Evolutionary conservation across 2,797 vertebrate genomes (phyloP).

Genomic region (Poecilia picta): DNA sequence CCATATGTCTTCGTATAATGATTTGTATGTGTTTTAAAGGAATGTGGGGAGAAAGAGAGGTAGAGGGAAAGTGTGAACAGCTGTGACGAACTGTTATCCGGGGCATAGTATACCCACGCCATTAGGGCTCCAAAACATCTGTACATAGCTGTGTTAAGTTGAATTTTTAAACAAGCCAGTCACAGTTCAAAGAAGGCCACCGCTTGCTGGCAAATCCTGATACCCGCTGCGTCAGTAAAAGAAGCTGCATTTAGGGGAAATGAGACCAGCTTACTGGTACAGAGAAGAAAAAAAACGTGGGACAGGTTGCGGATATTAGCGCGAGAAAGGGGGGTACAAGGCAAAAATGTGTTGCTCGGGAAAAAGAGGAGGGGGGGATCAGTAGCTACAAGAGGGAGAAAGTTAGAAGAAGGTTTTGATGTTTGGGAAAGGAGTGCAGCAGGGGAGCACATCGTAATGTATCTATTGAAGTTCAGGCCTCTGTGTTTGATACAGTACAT

Average conservation of each 20-base stretch:
- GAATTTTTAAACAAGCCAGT: slow-evolving; percentile 44
- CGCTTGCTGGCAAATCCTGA: slow-evolving; percentile 46
- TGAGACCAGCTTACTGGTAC: slow-evolving; percentile 48
- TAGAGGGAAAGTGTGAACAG: slow-evolving; percentile 73
- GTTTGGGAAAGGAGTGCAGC: slow-evolving; percentile 64
- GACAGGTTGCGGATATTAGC: slow-evolving; percentile 51
- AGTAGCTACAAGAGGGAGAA: slow-evolving; percentile 72
- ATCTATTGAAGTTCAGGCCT: slow-evolving; percentile 76
- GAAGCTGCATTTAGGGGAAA: slow-evolving; percentile 55
- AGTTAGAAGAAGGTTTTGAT: slow-evolving; percentile 70
- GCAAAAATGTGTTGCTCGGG: slow-evolving; percentile 39
- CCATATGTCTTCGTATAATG: slow-evolving; percentile 54
- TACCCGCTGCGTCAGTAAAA: slow-evolving; percentile 72
- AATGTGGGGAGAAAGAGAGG: slow-evolving; percentile 32
- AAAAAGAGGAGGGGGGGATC: slow-evolving; percentile 19
- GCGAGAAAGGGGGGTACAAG: slow-evolving; percentile 36
- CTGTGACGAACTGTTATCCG: slow-evolving; percentile 71
- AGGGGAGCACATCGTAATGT: slow-evolving; percentile 72
- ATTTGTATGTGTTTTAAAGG: slow-evolving; percentile 63
- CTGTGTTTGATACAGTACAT: slow-evolving; percentile 77
- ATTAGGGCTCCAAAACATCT: slow-evolving; percentile 70
- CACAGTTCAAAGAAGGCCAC: slow-evolving; percentile 73
- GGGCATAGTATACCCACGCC: slow-evolving; percentile 56
- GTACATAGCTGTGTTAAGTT: slow-evolving; percentile 51
- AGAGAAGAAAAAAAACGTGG: slow-evolving; percentile 24